Evolutionary conservation across 37 sponge, comb jelly and placozoan genomes (phyloP), one percentile per base, ranked within the genome.

Genomic region (Eunapius fragilis): DNA sequence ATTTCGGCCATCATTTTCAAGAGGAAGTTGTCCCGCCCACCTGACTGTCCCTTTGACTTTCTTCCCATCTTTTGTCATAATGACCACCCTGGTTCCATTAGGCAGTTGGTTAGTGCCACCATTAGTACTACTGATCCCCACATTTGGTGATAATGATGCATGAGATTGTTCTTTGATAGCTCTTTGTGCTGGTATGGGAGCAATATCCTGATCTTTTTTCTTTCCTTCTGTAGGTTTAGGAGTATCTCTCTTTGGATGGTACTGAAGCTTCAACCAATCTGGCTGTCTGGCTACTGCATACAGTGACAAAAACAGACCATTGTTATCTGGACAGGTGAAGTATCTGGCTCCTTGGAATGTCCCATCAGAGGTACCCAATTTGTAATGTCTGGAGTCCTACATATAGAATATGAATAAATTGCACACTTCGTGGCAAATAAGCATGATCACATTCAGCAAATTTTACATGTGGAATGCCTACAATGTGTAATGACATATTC

Each of bases 291-390:
- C 58, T 58, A 58, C 58, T 58, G 58, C 6, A 58, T 12, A 87
- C 67, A 89, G 49, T 13, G 87, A 81, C 23, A 93, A 90, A 86
- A 85, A 93, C 30, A 93, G 67, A 5, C 81, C 94, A 84, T 80
- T 83, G 68, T 80, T 41, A 0, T 83, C 75, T 26, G 71, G 50
- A 84, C 94, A 93, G 2, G 67, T 14, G 76, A 93, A 93, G 31
- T 81, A 84, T n/a, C 71, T 38, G 28, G 45, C 33, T n/a, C 45
- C 81, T 30, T 88, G 68, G 35, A 88, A 84, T 26, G 35, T 22
- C 2, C 94, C 94, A 74, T 84, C 74, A 36, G 74, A 31, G 25
- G 75, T 69, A 34, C 94, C 94, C 45, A 0, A 70, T 14, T 71
- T 73, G 27, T 74, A 70, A 41, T 75, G 82, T 6, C 25, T 3